Evolutionary conservation across 2,113 vertebrate genomes (phyloP), one percentile per base, ranked within the genome.

Genomic region (Malurus elegans): DNA sequence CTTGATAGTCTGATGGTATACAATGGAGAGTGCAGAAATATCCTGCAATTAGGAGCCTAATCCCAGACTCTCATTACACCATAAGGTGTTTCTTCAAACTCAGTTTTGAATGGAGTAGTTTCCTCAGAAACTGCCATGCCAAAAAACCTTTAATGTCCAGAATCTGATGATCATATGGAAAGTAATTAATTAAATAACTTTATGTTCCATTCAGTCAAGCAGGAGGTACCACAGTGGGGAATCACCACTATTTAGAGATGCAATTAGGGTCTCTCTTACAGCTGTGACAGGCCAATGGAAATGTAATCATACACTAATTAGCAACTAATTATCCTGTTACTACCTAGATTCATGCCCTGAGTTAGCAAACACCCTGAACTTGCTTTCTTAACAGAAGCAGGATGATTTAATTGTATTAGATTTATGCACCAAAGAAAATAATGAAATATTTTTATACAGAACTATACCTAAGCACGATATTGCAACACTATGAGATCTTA

Each of bases 231-330:
- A 28, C 4, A n/a, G 90, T 65, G 25, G 57, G 95, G 38, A 20
- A 88, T 88, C 20, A n/a, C 28, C 44, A 65, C 58, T 95, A 96
- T 93, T 90, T 58, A 92, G 66, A 96, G 75, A 60, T 62, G 70
- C 69, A 97, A 86, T 97, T 94, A 97, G 58, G 34, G 21, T 86
- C 76, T 69, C 61, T 94, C 92, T 96, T 94, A 82, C 70, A 79
- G 73, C 95, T 96, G 91, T 97, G 96, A 96, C 95, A 97, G 67
- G 44, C 64, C 88, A 96, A 92, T 54, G 86, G 95, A 97, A 97
- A 97, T 91, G 94, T 93, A 98, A 97, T 97, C 96, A 97, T 73
- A 89, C 44, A 82, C 69, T 90, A 97, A 97, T 98, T 98, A 98
- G 53, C 57, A 91, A 73, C 64, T 89, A 93, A 98, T 97, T 97